Conservation (phyloP, 1,140 invertebrate species). For the Drosophila punjabiensis region DNA sequence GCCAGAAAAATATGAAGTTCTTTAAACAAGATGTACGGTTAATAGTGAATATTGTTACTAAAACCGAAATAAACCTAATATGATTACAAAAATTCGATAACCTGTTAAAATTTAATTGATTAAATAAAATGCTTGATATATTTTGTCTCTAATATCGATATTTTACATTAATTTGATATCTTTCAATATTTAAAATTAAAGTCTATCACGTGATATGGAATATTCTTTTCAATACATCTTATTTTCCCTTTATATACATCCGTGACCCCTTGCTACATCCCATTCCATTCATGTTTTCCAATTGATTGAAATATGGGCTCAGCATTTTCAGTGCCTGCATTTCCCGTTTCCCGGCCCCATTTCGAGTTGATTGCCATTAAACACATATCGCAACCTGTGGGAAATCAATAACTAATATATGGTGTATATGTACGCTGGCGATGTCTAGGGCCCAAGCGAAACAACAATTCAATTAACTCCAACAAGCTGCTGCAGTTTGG, state of each 20-base stretch:
- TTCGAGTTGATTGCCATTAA: conserved; percentile 18
- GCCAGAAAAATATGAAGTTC: background rate
- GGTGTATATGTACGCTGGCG: conserved; percentile 21
- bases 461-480: conserved; percentile 72
- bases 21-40: background rate
- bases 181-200: too few species aligned
- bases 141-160: too few species aligned
- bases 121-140: too few species aligned
- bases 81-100: too few species aligned
- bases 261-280: background rate
- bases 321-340: background rate
- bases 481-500: conserved; percentile 49
- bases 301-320: conserved; percentile 32
- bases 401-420: conserved; percentile 70
- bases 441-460: conserved; percentile 38
- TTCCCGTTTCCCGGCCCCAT: conserved; percentile 4
- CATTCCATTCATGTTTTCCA: background rate
- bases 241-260: background rate
- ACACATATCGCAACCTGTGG: conserved; percentile 27
- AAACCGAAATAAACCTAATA: background rate
- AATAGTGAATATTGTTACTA: background rate
- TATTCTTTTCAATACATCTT: background rate
- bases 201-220: background rate
- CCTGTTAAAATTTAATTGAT: too few species aligned
- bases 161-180: too few species aligned